Percentiles rank a stretch among this genome's conserved stretches.
These are phyloP conservation scores for Motacilla alba DNA, from an alignment of 2,113 vertebrate species.

Conservation along the genomic window DNA sequence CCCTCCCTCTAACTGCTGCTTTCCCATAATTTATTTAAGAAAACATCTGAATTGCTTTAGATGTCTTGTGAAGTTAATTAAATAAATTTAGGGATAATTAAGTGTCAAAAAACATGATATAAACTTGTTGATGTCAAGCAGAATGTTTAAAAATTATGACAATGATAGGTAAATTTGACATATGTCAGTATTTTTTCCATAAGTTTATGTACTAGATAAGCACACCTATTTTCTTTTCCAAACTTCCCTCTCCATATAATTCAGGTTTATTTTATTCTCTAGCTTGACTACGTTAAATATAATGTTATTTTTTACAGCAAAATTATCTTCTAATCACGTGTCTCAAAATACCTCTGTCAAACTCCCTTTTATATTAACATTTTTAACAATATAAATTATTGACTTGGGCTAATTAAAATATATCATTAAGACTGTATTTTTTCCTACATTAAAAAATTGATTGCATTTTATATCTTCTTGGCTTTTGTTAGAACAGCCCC, in stretches of 20 bases:
- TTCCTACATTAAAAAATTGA: conserved; percentile 67
- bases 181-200: conserved; percentile 59
- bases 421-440: conserved; percentile 65
- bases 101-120: conserved; percentile 69
- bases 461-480: conserved; percentile 66
- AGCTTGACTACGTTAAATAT: not conserved
- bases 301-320: not conserved
- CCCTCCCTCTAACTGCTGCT: not conserved
- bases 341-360: conserved; percentile 27
- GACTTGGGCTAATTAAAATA: conserved; percentile 64
- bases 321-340: conserved; percentile 24
- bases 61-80: conserved; percentile 71
- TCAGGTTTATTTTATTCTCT: conserved; percentile 17
- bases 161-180: conserved; percentile 71
- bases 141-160: conserved; percentile 64
- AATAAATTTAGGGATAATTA: conserved; percentile 80
- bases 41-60: conserved; percentile 69
- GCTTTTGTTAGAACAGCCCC: conserved; percentile 65
- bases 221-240: conserved; percentile 51
- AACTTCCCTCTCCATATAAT: not conserved
- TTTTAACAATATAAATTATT: conserved; percentile 53
- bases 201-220: conserved; percentile 40
- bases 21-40: conserved; percentile 64
- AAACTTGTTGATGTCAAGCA: conserved; percentile 74
- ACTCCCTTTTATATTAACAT: conserved; percentile 57